Conservation (phyloP, 2,797 vertebrate genomes). For the Trachops cirrhosus region DNA sequence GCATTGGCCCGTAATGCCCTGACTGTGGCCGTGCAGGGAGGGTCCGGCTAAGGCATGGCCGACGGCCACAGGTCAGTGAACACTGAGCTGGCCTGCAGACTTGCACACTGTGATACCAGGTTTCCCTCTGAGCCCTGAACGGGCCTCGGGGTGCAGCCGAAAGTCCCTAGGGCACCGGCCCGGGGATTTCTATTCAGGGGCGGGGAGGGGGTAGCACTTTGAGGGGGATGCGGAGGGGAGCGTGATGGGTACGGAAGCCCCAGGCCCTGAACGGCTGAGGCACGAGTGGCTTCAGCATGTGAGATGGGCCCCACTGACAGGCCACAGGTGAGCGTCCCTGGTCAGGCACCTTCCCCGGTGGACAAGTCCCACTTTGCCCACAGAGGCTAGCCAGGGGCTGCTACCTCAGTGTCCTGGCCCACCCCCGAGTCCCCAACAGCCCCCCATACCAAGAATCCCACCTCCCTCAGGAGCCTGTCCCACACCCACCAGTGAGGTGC, state of each 20-base stretch:
- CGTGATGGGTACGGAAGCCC: not conserved
- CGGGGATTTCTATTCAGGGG: not conserved
- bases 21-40: not conserved
- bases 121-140: not conserved
- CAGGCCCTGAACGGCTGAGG: not conserved
- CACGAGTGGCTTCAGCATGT: not conserved
- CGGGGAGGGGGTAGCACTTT: not conserved
- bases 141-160: not conserved
- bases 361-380: not conserved
- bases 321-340: not conserved
- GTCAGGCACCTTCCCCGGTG: not conserved
- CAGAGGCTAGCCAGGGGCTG: not conserved
- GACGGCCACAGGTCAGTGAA: rapidly evolving
- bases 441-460: not conserved
- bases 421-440: not conserved
- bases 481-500: not conserved
- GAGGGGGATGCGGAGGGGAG: not conserved
- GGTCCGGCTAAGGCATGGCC: not conserved
- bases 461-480: not conserved
- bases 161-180: not conserved
- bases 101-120: not conserved
- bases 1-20: not conserved
- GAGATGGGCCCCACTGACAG: not conserved
- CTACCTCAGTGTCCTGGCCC: not conserved
- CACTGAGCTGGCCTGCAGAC: not conserved